phyloP scores from a whole-genome alignment of 1,140 invertebrate species.

The Ylistrum balloti region DNA sequence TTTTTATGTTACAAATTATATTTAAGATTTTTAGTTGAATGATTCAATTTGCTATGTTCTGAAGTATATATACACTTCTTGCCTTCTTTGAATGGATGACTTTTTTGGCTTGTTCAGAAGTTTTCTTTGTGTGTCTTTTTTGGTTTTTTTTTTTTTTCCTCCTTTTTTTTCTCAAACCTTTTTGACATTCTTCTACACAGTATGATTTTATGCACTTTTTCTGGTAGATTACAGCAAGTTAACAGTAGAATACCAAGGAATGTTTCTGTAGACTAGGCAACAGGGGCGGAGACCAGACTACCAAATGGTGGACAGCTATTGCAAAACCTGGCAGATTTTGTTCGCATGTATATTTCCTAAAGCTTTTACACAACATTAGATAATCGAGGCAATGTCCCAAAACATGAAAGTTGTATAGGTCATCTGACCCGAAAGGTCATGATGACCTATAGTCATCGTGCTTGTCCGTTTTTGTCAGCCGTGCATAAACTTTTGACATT shows the following conservation, averaged over 20 bases:
- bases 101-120: neutral
- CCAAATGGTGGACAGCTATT: neutral
- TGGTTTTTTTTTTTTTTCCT: no score
- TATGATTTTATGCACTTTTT: neutral
- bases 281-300: neutral
- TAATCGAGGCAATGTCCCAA: neutral
- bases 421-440: no score
- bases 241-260: neutral
- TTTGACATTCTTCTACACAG: neutral
- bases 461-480: no score
- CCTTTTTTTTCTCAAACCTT: neutral
- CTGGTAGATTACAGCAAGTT: neutral
- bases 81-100: slow-evolving; percentile 17
- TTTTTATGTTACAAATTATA: neutral
- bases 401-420: no score
- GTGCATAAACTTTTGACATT: no score
- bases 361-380: neutral
- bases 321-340: neutral
- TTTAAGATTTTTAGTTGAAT: slow-evolving; percentile 14
- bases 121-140: no score
- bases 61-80: neutral
- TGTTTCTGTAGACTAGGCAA: neutral
- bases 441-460: no score
- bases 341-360: neutral
- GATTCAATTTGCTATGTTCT: neutral